Evolutionary conservation across 1,140 invertebrate species (phyloP).

Genomic region (Zaprionus nigranus): DNA sequence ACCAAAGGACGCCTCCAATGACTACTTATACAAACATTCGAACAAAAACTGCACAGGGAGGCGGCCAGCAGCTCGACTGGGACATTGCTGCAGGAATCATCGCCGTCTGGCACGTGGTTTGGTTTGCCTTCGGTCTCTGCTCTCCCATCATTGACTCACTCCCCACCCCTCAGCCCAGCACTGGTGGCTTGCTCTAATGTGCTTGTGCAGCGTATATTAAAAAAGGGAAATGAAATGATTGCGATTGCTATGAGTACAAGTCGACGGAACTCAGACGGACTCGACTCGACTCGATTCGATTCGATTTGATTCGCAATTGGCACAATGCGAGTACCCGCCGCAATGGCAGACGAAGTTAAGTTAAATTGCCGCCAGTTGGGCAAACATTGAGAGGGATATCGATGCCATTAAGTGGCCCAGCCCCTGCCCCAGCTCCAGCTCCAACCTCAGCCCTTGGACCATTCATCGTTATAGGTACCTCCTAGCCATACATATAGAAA

Average conservation of each 20-base stretch:
- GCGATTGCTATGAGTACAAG: conserved; percentile 61
- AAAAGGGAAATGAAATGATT: conserved; percentile 83
- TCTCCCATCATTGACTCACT: background rate
- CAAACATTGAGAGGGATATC: conserved; percentile 80
- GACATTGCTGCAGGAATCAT: conserved; percentile 44
- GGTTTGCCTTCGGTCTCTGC: conserved; percentile 30
- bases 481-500: conserved; percentile 49
- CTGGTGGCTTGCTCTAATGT: conserved; percentile 57
- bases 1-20: conserved; percentile 63
- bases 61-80: conserved; percentile 3
- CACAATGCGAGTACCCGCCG: conserved; percentile 63
- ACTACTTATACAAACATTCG: conserved; percentile 74
- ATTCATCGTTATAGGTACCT: conserved; percentile 37
- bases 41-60: conserved; percentile 73
- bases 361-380: conserved; percentile 70
- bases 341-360: conserved; percentile 54
- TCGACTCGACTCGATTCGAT: conserved; percentile 36
- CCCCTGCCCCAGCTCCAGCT: background rate
- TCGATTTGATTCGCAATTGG: conserved; percentile 61
- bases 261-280: conserved; percentile 11
- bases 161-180: background rate
- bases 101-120: conserved; percentile 74
- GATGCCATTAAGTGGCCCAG: conserved; percentile 72
- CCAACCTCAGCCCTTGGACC: background rate
- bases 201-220: conserved; percentile 82